These are phyloP conservation scores for Halictus rubicundus DNA, from an alignment of 1,140 invertebrate genomes.

Conservation along the genomic window DNA sequence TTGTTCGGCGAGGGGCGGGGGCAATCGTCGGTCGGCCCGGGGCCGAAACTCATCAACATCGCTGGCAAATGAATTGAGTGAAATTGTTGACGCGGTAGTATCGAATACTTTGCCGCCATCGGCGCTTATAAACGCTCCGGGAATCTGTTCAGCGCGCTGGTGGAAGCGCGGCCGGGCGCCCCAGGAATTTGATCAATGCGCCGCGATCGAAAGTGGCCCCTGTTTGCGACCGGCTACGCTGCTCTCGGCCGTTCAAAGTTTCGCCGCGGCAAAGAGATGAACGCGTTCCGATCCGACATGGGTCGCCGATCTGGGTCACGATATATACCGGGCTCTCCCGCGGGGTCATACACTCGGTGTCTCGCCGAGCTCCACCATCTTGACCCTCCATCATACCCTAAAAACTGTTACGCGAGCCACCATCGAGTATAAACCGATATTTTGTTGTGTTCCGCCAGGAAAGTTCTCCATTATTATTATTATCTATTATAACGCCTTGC, in stretches of 20 bases:
- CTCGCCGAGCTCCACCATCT: no score
- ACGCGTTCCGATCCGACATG: slow-evolving; percentile 22
- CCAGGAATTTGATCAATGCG: slow-evolving; percentile 35
- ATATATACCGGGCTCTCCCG: background rate
- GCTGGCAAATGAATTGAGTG: slow-evolving; percentile 7
- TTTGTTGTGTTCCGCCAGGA: no score
- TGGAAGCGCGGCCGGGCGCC: slow-evolving; percentile 4
- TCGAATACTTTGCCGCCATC: slow-evolving; percentile 21
- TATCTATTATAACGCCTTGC: no score
- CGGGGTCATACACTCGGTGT: no score
- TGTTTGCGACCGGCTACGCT: background rate
- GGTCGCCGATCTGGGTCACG: slow-evolving; percentile 6
- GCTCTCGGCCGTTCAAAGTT: slow-evolving; percentile 17
- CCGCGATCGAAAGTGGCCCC: slow-evolving; percentile 31
- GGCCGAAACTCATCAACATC: slow-evolving; percentile 6
- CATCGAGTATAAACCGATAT: no score
- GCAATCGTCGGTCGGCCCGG: background rate
- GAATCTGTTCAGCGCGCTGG: slow-evolving; percentile 20
- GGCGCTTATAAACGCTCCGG: slow-evolving; percentile 37
- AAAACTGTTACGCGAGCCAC: no score
- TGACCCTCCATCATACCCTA: no score
- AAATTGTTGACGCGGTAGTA: slow-evolving; percentile 35
- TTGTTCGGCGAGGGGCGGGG: no score
- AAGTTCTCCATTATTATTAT: no score
- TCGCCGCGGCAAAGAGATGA: slow-evolving; percentile 18